phyloP scores from a whole-genome alignment of 2,888 invertebrate genomes.

The Chrysina gloriosa region DNA sequence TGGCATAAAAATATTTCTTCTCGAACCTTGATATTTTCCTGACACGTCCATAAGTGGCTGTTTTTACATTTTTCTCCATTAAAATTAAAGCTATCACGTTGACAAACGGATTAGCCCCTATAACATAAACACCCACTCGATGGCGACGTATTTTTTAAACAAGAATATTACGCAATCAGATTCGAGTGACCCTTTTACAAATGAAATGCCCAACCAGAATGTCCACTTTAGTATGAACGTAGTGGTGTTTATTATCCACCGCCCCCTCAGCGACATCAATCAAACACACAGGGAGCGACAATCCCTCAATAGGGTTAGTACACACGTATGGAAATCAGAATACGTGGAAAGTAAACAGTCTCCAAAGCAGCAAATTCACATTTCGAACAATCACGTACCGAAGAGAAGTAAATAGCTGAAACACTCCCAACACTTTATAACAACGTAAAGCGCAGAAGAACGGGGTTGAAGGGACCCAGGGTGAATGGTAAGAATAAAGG shows the following conservation, averaged over 20 bases:
- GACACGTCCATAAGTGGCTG: too few species aligned
- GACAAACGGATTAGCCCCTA: too few species aligned
- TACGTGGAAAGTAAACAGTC: conserved; percentile 45
- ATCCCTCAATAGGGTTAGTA: conserved; percentile 42
- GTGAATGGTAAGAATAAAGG: too few species aligned
- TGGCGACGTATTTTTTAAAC: not conserved
- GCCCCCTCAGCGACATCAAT: conserved; percentile 43
- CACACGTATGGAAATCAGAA: conserved; percentile 47
- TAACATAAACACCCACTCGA: not conserved
- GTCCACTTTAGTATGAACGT: conserved; percentile 10
- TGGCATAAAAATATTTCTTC: too few species aligned
- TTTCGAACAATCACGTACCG: conserved; percentile 47
- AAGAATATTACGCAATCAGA: conserved; percentile 23
- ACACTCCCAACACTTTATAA: conserved; percentile 41
- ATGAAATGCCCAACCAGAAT: conserved; percentile 1
- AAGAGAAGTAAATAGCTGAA: conserved; percentile 44
- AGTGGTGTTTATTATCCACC: conserved; percentile 42
- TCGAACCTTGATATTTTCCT: too few species aligned
- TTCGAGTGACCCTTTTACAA: conserved; percentile 3
- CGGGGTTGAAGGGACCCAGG: too few species aligned
- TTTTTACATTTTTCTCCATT: too few species aligned
- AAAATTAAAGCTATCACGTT: too few species aligned
- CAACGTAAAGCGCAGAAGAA: conserved; percentile 37
- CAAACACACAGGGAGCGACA: conserved; percentile 41
- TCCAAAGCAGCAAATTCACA: conserved; percentile 45